Evolutionary conservation across 1,140 invertebrate genomes (phyloP).

Genomic region (Procambarus virginalis): DNA sequence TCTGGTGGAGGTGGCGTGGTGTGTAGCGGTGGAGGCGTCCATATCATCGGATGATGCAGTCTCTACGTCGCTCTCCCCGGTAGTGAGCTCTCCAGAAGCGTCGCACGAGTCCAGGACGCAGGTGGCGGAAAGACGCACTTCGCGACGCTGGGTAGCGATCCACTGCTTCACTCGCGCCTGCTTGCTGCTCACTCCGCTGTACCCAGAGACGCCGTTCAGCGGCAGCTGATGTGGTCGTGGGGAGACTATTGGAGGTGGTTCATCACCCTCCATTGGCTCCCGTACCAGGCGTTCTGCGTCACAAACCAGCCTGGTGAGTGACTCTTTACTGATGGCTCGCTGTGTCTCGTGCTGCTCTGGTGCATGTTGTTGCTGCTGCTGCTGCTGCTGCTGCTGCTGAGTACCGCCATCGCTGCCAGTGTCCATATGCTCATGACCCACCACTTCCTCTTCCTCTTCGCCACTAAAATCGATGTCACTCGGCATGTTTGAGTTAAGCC

Average conservation of each 20-base stretch:
- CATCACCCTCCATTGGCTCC: conserved; percentile 57
- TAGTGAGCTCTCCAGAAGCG: conserved; percentile 91
- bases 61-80: conserved; percentile 80
- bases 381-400: conserved; percentile 68
- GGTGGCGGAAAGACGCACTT: conserved; percentile 37
- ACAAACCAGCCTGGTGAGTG: conserved; percentile 80
- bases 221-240: conserved; percentile 71
- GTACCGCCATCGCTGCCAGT: conserved; percentile 70
- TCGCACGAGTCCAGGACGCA: conserved; percentile 82
- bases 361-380: not conserved
- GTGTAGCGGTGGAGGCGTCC: conserved; percentile 78
- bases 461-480: conserved; percentile 59
- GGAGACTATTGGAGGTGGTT: conserved; percentile 72
- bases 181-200: conserved; percentile 76
- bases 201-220: conserved; percentile 73
- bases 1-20: conserved; percentile 43
- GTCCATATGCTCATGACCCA: conserved; percentile 61
- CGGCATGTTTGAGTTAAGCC: conserved; percentile 68
- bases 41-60: conserved; percentile 84
- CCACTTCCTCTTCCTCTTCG: conserved; percentile 63
- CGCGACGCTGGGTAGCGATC: conserved; percentile 76
- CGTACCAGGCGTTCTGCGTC: conserved; percentile 83
- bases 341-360: conserved; percentile 34
- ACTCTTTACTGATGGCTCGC: conserved; percentile 73
- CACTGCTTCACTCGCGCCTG: conserved; percentile 82